phyloP scores from a whole-genome alignment of 2,113 vertebrate species.

The Sclerurus mexicanus region DNA sequence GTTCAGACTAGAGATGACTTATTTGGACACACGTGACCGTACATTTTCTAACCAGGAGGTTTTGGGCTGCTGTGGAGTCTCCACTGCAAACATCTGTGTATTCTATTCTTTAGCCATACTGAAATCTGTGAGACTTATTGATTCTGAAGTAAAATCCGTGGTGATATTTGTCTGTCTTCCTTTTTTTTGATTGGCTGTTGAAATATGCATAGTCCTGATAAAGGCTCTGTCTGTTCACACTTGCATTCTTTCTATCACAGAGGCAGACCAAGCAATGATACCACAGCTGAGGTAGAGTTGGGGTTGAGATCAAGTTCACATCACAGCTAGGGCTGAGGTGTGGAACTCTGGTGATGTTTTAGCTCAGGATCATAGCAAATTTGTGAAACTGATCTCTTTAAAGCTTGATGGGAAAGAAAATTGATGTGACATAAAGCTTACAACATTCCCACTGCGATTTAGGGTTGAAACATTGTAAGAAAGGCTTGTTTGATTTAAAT shows the following conservation, averaged over 20 bases:
- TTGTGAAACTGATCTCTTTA: neutral
- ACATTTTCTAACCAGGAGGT: neutral
- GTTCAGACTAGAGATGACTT: neutral
- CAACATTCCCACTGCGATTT: fast-evolving
- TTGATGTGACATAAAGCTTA: neutral
- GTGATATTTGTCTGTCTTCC: neutral
- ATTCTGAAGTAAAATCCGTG: neutral
- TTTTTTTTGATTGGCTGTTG: neutral
- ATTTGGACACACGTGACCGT: neutral
- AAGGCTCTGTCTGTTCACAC: neutral
- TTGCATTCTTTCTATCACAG: neutral
- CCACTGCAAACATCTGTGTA: neutral
- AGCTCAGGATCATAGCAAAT: neutral
- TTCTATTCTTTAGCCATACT: neutral
- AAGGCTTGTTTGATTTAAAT: neutral
- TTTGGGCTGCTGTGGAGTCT: neutral
- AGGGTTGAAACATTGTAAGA: neutral
- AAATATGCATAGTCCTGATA: neutral
- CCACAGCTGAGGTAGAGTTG: neutral
- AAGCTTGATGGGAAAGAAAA: neutral
- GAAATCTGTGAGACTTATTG: neutral
- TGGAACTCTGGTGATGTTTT: neutral
- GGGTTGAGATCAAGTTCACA: neutral
- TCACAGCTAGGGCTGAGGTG: neutral
- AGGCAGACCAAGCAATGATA: neutral